Evolutionary conservation across 2,113 vertebrate genomes (phyloP).

Genomic region (Daubentonia madagascariensis): DNA sequence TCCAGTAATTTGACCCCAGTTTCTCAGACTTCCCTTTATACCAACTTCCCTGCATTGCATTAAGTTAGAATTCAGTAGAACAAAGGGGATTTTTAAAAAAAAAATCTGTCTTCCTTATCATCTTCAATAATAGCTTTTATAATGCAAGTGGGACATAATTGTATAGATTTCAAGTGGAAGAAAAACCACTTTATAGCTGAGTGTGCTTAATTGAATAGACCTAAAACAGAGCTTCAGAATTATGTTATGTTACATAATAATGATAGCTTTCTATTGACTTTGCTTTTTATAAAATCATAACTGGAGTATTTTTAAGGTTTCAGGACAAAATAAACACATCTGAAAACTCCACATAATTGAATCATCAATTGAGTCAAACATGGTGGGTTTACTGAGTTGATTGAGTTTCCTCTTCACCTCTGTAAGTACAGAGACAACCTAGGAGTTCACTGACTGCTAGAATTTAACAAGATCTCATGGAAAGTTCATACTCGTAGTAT

Average conservation of each 20-base stretch:
- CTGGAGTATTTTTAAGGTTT: slow-evolving; percentile 6
- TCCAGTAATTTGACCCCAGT: neutral
- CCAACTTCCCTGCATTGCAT: neutral
- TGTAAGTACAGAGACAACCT: neutral
- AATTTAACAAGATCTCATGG: neutral
- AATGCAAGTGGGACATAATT: neutral
- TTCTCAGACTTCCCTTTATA: neutral
- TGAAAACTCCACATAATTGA: neutral
- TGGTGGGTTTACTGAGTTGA: neutral
- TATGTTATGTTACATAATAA: neutral
- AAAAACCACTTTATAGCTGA: slow-evolving; percentile 4
- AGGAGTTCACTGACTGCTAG: fast-evolving
- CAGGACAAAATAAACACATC: slow-evolving; percentile 11
- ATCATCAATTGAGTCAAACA: neutral
- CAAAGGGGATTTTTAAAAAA: neutral
- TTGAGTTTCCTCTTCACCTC: neutral
- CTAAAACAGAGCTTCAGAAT: slow-evolving; percentile 8
- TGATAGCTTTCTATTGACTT: neutral
- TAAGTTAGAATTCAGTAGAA: slow-evolving; percentile 11
- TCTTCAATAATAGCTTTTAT: slow-evolving; percentile 35
- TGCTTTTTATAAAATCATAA: slow-evolving; percentile 20
- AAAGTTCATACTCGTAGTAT: neutral
- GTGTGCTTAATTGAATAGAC: neutral
- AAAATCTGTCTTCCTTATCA: neutral
- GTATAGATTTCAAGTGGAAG: slow-evolving; percentile 7